Conservation (phyloP, 2,888 invertebrate genomes). For the Drosophila atripex region DNA sequence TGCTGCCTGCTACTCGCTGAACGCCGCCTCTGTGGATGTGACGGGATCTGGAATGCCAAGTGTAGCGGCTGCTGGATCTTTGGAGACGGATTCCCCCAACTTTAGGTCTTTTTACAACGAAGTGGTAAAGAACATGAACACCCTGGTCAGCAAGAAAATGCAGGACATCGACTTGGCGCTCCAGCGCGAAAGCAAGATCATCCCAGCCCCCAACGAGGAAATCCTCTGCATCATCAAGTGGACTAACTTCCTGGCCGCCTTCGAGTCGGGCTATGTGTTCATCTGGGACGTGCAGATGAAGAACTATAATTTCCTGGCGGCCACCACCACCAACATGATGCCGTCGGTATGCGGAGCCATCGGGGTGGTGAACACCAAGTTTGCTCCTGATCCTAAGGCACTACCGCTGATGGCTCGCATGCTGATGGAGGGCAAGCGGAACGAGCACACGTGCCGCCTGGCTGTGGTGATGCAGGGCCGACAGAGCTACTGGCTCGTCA, state of each 20-base stretch:
- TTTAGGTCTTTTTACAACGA: slow-evolving; percentile 71
- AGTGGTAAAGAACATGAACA: slow-evolving; percentile 81
- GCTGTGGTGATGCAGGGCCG: slow-evolving; percentile 82
- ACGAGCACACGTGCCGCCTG: slow-evolving; percentile 67
- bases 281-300: slow-evolving; percentile 81
- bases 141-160: slow-evolving; percentile 82
- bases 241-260: slow-evolving; percentile 81
- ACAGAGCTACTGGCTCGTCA: slow-evolving; percentile 78
- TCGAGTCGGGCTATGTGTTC: slow-evolving; percentile 73
- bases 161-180: slow-evolving; percentile 82
- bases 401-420: slow-evolving; percentile 79
- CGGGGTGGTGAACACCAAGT: slow-evolving; percentile 77
- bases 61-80: slow-evolving; percentile 7
- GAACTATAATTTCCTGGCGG: slow-evolving; percentile 70
- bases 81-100: slow-evolving; percentile 16
- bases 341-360: slow-evolving; percentile 79
- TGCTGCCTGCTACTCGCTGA: slow-evolving; percentile 75
- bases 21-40: slow-evolving; percentile 41
- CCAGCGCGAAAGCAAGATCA: slow-evolving; percentile 79
- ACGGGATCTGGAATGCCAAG: slow-evolving; percentile 22
- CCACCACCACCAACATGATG: slow-evolving; percentile 81
- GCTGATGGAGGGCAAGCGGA: slow-evolving; percentile 70
- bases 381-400: slow-evolving; percentile 58
- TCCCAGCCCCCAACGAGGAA: slow-evolving; percentile 80
- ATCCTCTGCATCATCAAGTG: slow-evolving; percentile 82